Base-by-base conservation (phyloP, 2,888 invertebrate genomes). In the Leucoptera coffeella region DNA sequence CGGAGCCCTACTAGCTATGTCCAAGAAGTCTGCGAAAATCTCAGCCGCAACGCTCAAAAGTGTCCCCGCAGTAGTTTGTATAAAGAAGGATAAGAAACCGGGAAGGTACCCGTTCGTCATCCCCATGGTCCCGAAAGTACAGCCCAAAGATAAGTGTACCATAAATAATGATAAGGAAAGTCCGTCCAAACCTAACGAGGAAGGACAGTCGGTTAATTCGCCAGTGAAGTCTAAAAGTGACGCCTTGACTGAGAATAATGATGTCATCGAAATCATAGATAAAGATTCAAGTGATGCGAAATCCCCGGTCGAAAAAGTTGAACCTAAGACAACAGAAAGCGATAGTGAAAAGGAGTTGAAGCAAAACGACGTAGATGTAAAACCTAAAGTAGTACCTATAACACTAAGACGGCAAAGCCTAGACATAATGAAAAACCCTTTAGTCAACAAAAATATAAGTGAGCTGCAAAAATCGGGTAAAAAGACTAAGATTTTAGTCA, bases 401-500 rank as follows among this genome's bases (percentile, higher is more conserved):
- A 61, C 59, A 45, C 56, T 65, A 23, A 45, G 56, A 8, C 50
- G 57, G 22, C 52, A 57, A 41, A 59, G 59, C 31, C 39, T 67
- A 43, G 67, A 65, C 32, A 43, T 64, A 12, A 58, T 65, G 14
- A 62, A 59, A 38, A 64, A 58, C 47, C 64, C 69, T 12, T 32
- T 64, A 29, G 56, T 67, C 9, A 67, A 59, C 38, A 60, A 59
- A 41, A 64, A 62, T 36, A 52, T 65, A 5, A 45, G 49, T 3
- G 62, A 65, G 23, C 60, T 69, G 22, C 47, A 49, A 23, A 67
- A 64, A 45, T 54, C 62, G 9, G 67, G 64, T 17, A 55, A 64
- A 54, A 67, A 61, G 46, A 65, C 67, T 3, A 67, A 69, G 47
- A 62, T 69, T 37, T 42, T 69, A 31, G 58, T 69, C 9, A 67